These are phyloP conservation scores for Clinocottus analis DNA, from an alignment of 2,113 vertebrate species.

Conservation along the genomic window DNA sequence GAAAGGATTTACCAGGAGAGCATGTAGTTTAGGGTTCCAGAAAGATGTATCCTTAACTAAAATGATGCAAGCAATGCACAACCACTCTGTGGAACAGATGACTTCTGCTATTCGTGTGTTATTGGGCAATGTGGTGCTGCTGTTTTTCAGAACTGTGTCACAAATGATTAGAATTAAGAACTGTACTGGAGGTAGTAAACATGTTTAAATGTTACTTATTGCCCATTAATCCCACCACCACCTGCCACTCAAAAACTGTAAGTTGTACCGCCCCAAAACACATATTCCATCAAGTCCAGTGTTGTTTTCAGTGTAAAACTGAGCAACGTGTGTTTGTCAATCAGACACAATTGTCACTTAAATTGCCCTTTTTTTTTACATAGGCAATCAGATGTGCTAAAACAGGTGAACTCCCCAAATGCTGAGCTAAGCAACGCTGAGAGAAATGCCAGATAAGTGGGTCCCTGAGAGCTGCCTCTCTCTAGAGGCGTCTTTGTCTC, in stretches of 20 bases:
- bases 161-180: not conserved
- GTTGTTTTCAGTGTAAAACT: not conserved
- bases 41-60: not conserved
- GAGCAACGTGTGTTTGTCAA: slow-evolving; percentile 9
- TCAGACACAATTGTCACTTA: slow-evolving; percentile 25
- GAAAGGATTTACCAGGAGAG: not conserved
- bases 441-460: slow-evolving; percentile 61
- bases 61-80: not conserved
- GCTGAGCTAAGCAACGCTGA: slow-evolving; percentile 44
- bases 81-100: not conserved
- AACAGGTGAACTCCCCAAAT: slow-evolving; percentile 43
- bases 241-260: not conserved
- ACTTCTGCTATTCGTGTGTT: not conserved
- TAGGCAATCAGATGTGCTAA: slow-evolving; percentile 13
- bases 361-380: slow-evolving; percentile 52
- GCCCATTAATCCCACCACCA: not conserved
- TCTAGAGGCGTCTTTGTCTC: slow-evolving; percentile 65
- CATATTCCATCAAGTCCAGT: not conserved
- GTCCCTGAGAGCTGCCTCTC: slow-evolving; percentile 72
- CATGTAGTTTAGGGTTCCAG: not conserved
- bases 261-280: not conserved
- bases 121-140: not conserved
- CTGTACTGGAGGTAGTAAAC: not conserved
- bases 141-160: not conserved
- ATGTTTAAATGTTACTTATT: not conserved